These are phyloP conservation scores for Tapirus terrestris DNA, from an alignment of 2,113 vertebrate species.

Conservation along the genomic window DNA sequence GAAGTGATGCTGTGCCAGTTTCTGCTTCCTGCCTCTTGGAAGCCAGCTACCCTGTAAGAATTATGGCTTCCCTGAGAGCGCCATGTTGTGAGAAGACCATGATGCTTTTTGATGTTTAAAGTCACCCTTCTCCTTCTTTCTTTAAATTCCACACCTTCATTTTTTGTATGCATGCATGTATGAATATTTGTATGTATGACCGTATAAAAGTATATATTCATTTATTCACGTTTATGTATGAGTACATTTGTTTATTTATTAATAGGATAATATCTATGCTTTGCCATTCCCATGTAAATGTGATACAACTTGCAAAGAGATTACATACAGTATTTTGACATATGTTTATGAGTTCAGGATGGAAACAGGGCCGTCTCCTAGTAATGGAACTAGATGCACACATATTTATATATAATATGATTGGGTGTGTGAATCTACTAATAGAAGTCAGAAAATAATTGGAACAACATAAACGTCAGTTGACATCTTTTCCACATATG, in stretches of 20 bases:
- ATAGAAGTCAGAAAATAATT: neutral
- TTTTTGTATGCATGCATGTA: neutral
- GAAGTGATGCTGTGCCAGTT: neutral
- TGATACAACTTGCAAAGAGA: neutral
- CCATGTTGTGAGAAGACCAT: neutral
- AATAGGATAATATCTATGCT: neutral
- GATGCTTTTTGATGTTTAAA: neutral
- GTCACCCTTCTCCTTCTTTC: neutral
- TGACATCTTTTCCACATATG: neutral
- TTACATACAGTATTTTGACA: neutral
- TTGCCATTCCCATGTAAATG: neutral
- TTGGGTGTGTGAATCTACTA: neutral
- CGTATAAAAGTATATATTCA: neutral
- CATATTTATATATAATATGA: neutral
- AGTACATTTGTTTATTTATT: neutral
- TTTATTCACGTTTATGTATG: slow-evolving; percentile 55
- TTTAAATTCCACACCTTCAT: neutral
- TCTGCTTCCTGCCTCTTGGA: neutral
- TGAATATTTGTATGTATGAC: neutral
- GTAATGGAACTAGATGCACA: neutral
- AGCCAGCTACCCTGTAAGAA: neutral
- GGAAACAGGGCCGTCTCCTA: neutral
- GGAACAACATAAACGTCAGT: neutral
- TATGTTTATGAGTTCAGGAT: neutral
- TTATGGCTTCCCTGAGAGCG: neutral